Evolutionary conservation across 2,113 vertebrate species (phyloP).

Genomic region (Caretta caretta): DNA sequence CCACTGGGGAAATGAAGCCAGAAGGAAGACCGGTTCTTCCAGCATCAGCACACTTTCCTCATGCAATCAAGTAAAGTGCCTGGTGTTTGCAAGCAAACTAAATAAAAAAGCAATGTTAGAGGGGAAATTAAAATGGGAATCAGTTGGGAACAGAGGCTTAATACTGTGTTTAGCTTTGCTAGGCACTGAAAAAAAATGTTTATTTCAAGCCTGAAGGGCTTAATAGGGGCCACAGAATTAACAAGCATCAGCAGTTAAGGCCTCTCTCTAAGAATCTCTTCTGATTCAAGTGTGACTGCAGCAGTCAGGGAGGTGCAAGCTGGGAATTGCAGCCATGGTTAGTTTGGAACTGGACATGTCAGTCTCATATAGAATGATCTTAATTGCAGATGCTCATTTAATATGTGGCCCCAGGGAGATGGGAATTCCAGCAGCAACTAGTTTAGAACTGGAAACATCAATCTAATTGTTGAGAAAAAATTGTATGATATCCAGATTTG

Average conservation of each 20-base stretch:
- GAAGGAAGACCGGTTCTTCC: background rate
- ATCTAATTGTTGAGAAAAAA: background rate
- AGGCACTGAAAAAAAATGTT: constrained; percentile 58
- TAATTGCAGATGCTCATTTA: background rate
- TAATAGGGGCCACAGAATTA: constrained; percentile 37
- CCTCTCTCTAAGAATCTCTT: background rate
- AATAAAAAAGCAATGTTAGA: constrained; percentile 47
- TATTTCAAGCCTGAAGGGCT: constrained; percentile 53
- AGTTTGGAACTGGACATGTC: background rate
- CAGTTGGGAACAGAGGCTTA: constrained; percentile 43
- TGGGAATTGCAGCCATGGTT: background rate
- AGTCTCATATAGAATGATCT: accelerated
- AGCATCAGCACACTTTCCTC: accelerated
- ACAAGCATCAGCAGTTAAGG: constrained; percentile 18
- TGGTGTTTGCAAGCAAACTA: background rate
- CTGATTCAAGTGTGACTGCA: background rate
- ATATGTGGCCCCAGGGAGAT: background rate
- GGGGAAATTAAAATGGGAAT: constrained; percentile 36
- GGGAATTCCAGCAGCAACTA: background rate
- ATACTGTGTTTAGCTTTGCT: constrained; percentile 56
- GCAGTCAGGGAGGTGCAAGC: background rate
- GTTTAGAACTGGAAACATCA: background rate
- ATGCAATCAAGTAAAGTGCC: background rate
- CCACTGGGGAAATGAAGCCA: background rate
- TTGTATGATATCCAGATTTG: background rate